Percentiles rank a stretch among this genome's conserved stretches.
Conservation (phyloP, 1,140 invertebrate genomes). For the Melipona quadrifasciata region DNA sequence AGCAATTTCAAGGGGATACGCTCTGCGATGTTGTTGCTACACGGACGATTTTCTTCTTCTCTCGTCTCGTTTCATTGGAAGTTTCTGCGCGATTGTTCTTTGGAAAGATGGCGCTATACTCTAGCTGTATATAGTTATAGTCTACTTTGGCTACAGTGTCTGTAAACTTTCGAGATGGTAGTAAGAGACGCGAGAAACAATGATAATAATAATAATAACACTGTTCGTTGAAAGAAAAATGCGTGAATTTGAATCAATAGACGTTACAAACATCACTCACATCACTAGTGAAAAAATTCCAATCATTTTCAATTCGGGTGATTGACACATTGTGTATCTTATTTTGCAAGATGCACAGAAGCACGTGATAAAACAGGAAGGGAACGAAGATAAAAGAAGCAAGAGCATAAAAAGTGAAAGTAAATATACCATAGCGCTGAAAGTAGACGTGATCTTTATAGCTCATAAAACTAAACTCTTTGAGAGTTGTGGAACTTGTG, state of each 20-base stretch:
- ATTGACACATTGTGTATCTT: neutral
- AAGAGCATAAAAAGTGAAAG: constrained; percentile 11
- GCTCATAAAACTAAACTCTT: constrained; percentile 3
- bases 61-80: neutral
- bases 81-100: neutral
- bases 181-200: no score
- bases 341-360: neutral
- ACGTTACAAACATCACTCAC: neutral
- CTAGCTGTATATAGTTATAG: neutral
- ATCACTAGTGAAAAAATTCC: neutral
- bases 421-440: neutral
- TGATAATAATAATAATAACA: neutral
- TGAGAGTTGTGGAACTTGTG: neutral
- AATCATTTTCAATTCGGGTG: neutral
- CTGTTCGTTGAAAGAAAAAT: no score
- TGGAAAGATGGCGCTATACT: neutral
- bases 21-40: neutral
- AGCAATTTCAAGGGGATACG: neutral
- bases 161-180: no score
- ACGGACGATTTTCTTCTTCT: neutral
- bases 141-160: neutral
- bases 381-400: neutral
- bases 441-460: constrained; percentile 6
- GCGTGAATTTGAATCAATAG: no score
- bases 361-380: neutral